Base-by-base conservation (phyloP, 2,888 invertebrate genomes). In the Drosophila incognita region DNA sequence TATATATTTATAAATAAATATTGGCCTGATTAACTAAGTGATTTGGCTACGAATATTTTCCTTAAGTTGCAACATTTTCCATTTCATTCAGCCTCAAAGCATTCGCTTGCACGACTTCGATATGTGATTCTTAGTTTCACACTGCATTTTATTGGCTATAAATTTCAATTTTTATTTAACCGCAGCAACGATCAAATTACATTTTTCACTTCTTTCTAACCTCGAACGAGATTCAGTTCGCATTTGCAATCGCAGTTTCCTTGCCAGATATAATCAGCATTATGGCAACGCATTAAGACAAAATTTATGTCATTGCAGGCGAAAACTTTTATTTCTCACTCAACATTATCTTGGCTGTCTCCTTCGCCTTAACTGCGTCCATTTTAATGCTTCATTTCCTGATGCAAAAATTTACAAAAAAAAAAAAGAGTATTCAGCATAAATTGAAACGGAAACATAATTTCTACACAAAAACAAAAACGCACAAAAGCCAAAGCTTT, bases 271-370 rank as follows among this genome's bases (percentile, higher is more conserved):
- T 85, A 82, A 89, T 89, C 90, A 85, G 82, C 88, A 72, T 87
- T 85, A 84, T 87, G 85, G 73, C 75, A 74, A 60, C 64, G 61
- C 87, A 89, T 89, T 87, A 85, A 66, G 74, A 54, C 60, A 27
- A 72, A 84, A 85, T 89, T 86, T 76, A 86, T 89, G 88, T 74
- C 65, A 56, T 57, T 60, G 76, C 58, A 54, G 72, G 35, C 64
- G 64, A 60, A 42, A 36, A 21, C 57, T 51, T 76, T 76, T 42
- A 56, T 42, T 46, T 60, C 42, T 56, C 27, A n/a, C 27, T 57
- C 29, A 15, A 7, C n/a, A 1, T 29, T 18, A 4, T 27, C 49
- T n/a, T 10, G 27, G 27, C 18, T 36, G n/a, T 27, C 21, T 46
- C 29, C n/a, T 52, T 24, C 15, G 51, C 57, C 29, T 62, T 27